Evolutionary conservation across 2,797 vertebrate species (phyloP), one percentile per base, ranked within the genome.

Genomic region (Eulemur mongoz): DNA sequence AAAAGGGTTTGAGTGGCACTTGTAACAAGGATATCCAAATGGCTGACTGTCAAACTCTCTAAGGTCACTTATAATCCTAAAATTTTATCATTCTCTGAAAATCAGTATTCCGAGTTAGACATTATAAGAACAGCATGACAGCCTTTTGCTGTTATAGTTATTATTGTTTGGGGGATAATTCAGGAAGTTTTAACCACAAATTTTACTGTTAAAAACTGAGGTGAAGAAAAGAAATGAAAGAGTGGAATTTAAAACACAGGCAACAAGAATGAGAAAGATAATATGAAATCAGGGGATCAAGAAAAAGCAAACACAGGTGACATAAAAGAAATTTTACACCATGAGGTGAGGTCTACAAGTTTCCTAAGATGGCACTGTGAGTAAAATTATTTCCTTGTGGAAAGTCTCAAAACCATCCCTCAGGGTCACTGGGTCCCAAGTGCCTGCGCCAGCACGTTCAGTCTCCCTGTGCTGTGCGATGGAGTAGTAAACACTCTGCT

Each of bases 151-250:
- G 25, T 78, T 86, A 50, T 20, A n/a, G 15, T 61, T 95, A 69
- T 70, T 83, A 17, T 20, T 96, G 43, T 50, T 73, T n/a, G 23
- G 63, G 65, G n/a, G 11, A 65, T 79, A 89, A 86, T 69, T 89
- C 65, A 65, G 43, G 70, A 86, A 82, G 22, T 59, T 91, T 89
- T 73, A 92, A 81, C 72, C 32, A 52, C 6, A 43, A 91, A 89
- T 25, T 52, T 94, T 86, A 79, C 22, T 82, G 38, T 75, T 85
- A 79, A 89, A 96, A 94, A n/a, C 70, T 52, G n/a, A 83, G 32
- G 2, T n/a, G 18, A 92, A 4, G 14, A 81, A 61, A 85, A 88
- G 17, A 92, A 86, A 80, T 22, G n/a, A 67, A 70, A 59, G 57
- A 67, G 25, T 40, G 9, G 70, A 89, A 87, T 54, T 87, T 72